Percentiles rank a stretch among this genome's conserved stretches.
phyloP scores from a whole-genome alignment of 2,888 invertebrate genomes.

The Strigamia maritima region DNA sequence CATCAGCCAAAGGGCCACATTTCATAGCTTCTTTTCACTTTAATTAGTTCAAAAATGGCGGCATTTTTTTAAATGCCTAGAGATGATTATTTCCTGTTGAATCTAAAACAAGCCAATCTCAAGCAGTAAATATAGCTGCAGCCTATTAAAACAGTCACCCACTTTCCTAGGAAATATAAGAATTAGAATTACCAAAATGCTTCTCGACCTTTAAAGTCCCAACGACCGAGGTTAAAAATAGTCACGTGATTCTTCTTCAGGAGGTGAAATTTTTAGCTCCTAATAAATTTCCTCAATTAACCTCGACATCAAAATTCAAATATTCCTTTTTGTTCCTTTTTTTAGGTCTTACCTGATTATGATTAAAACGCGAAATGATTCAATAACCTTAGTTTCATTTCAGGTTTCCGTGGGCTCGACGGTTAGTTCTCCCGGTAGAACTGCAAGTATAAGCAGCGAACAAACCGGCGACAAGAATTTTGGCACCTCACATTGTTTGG shows the following conservation, averaged over 20 bases:
- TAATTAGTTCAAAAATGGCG: too few species aligned
- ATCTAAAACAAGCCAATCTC: neutral
- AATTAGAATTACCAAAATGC: too few species aligned
- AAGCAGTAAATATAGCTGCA: neutral
- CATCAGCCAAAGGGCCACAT: too few species aligned
- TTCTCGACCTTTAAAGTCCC: too few species aligned
- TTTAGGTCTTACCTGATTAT: neutral
- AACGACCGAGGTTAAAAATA: too few species aligned
- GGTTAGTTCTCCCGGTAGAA: neutral
- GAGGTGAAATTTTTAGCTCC: too few species aligned
- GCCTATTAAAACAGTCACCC: neutral
- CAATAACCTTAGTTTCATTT: neutral
- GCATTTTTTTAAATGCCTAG: neutral
- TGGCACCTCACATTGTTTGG: constrained; percentile 10
- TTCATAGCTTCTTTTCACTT: too few species aligned
- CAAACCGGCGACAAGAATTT: constrained; percentile 20
- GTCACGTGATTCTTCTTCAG: too few species aligned
- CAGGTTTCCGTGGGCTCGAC: neutral
- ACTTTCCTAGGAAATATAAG: neutral
- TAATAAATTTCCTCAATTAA: neutral
- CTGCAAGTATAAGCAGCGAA: neutral
- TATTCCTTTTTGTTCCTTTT: neutral
- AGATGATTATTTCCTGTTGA: neutral
- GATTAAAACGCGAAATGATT: neutral
- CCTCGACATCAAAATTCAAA: neutral